Percentiles rank a stretch among this genome's conserved stretches.
These are phyloP conservation scores for Brachypteracias leptosomus DNA, from an alignment of 2,113 vertebrate species.

Conservation along the genomic window DNA sequence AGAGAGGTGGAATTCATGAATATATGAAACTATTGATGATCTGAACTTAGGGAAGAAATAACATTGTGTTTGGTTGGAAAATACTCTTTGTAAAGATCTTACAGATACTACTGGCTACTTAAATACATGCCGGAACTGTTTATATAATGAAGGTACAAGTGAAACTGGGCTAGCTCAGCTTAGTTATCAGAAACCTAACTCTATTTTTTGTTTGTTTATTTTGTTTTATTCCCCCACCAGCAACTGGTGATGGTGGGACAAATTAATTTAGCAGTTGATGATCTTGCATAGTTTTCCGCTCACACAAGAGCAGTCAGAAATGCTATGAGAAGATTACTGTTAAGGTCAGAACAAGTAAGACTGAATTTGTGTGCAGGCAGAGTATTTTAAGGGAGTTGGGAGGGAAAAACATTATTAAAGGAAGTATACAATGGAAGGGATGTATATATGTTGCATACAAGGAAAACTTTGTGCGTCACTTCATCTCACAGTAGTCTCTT, in stretches of 20 bases:
- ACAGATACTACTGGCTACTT: neutral
- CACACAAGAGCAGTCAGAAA: neutral
- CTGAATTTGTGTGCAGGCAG: neutral
- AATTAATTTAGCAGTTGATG: neutral
- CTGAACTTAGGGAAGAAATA: neutral
- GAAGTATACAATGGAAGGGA: neutral
- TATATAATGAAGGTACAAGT: neutral
- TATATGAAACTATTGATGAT: neutral
- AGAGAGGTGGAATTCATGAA: neutral
- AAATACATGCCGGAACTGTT: neutral
- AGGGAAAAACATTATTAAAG: neutral
- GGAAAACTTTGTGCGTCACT: neutral
- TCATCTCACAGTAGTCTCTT: neutral
- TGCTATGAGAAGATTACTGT: neutral
- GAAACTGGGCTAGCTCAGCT: neutral
- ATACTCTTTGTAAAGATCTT: neutral
- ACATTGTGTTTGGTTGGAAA: neutral
- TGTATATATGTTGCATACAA: rapidly evolving
- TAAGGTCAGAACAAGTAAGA: neutral
- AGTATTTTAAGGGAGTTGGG: neutral
- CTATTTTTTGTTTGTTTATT: neutral
- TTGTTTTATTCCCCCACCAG: neutral
- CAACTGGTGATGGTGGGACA: neutral
- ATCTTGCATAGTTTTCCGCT: neutral
- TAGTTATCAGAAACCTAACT: neutral